Base-by-base conservation (phyloP, 2,888 invertebrate genomes). In the Galeopsomyia nigrocyanea region DNA sequence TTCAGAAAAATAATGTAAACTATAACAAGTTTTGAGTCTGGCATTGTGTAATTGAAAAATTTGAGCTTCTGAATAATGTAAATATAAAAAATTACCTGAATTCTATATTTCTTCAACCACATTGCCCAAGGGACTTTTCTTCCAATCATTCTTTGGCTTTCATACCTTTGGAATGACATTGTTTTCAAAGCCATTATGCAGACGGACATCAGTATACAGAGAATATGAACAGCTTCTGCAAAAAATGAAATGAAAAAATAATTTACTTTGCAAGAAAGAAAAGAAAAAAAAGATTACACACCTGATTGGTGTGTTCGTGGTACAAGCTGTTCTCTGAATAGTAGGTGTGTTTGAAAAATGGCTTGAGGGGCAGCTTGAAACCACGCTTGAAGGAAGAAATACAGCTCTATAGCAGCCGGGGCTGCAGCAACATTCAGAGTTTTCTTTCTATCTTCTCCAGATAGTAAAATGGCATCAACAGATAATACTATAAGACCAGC, bases 381-480 rank as follows among this genome's bases (percentile, higher is more conserved):
- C 86, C 93, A 94, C 1, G 94, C 92, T 84, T 94, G 94, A 14
- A 94, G 88, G 79, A 95, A 93, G 66, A 93, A 89, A 81, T 94
- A 94, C 47, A 94, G 87, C 82, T 95, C 94, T 77, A 92, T 89
- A n/a, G 91, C 90, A 22, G 93, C 91, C 0, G 92, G 91, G 66
- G 90, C 88, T 22, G 90, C 88, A 6, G 91, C 90, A 71, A 88
- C 87, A 10, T 87, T 80, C 58, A 94, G 82, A 14, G 93, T 91
- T 74, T 91, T 89, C 16, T 89, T 89, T 74, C 90, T 89, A 51
- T 88, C 88, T 53, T 91, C 89, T 75, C 92, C 90, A 14, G 87
- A 83, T 47, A 90, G 90, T 79, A 89, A 90, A 9, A 92, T 88
- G 14, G 92, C 92, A 83, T 94, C 94, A 57, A 93, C 88, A 79